Conservation (phyloP, 2,113 vertebrate species). For the Esox niger region DNA sequence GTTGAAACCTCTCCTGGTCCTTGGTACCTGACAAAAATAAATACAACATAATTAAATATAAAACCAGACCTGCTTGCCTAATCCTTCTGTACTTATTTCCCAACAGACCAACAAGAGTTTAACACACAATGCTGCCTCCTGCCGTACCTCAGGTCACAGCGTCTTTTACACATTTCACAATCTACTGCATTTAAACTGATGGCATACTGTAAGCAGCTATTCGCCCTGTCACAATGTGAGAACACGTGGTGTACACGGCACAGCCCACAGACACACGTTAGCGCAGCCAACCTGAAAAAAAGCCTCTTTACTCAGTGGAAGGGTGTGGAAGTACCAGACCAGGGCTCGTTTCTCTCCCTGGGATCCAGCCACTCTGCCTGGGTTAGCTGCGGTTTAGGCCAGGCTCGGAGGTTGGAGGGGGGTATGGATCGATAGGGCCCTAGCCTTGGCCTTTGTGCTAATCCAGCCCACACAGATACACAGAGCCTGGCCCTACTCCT, state of each 20-base stretch:
- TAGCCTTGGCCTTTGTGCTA: neutral
- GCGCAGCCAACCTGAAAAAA: neutral
- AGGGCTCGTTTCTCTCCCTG: neutral
- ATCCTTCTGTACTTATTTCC: too few species aligned
- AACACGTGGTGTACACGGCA: conserved; percentile 10
- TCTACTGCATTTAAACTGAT: neutral
- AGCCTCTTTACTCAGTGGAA: neutral
- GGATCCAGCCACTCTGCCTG: neutral
- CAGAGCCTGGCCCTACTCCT: neutral
- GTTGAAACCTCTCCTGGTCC: neutral
- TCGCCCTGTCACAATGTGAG: conserved; percentile 23
- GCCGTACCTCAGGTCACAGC: neutral
- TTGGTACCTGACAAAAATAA: conserved; percentile 6
- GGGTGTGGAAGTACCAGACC: neutral
- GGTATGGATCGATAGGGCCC: neutral
- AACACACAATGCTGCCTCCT: too few species aligned
- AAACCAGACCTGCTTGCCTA: neutral
- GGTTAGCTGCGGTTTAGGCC: neutral
- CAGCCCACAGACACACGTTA: neutral
- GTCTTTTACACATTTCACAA: neutral
- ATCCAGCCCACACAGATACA: neutral
- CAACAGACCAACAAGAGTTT: too few species aligned
- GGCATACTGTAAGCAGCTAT: conserved; percentile 16
- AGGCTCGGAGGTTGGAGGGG: neutral
- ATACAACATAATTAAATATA: neutral